Base-by-base conservation (phyloP, 2,888 invertebrate species). In the Horisme vitalbata region DNA sequence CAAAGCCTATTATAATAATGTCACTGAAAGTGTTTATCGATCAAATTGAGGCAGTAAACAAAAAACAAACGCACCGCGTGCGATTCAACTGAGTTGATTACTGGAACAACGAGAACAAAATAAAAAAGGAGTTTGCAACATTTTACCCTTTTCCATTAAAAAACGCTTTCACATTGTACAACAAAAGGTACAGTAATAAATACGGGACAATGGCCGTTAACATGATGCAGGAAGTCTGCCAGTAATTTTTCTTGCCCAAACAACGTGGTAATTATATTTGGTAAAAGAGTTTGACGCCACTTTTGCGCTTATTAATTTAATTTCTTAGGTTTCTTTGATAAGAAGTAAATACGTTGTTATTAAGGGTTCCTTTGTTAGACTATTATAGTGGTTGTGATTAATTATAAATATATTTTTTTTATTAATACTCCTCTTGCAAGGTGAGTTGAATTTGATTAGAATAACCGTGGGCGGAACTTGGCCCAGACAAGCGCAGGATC, bases 231-330 rank as follows among this genome's bases (percentile, higher is more conserved):
- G 66, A 66, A 64, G 62, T 48, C 52, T 26, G 45, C 30, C 23
- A 41, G 59, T 48, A 58, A 66, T 68, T 68, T 64, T 61, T 68
- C 66, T 62, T 63, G 43, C 52, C 49, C 34, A 54, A 63, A 59
- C 55, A 59, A 58, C 50, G 32, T 56, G 50, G 53, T 57, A 63
- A 62, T 61, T 63, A 61, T 52, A 50, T 43, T 47, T 45, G 53
- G 45, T 47, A 51, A 59, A 61, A 59, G 58, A 58, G 58, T 65
- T 64, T 57, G 52, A 41, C 50, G 52, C 52, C 36, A 51, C 36
- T 55, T 57, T 36, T 33, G 9, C 34, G 37, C 36, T 45, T 48
- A 46, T 47, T 47, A 34, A 46, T 44, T 52, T 37, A 50, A 45
- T 34, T 45, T 36, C 30, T 45, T 49, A 41, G 38, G 18, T 30